A percentile compares a stretch with the other conserved stretches of the same genome.
Evolutionary conservation across 2,797 vertebrate species (phyloP).

Genomic region (Spinibarbus caldwelli): DNA sequence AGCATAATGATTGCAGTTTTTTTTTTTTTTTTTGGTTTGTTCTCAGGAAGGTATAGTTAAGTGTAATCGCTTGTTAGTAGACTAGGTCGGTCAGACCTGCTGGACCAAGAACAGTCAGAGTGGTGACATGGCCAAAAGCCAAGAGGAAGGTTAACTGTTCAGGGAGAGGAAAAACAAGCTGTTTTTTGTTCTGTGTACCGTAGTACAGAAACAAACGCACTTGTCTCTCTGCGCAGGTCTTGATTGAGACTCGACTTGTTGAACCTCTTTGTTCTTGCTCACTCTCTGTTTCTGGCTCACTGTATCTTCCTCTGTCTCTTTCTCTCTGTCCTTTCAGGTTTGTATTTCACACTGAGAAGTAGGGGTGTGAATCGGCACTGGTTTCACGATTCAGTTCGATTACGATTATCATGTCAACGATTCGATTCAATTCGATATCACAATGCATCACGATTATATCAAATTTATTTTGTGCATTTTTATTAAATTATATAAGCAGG

Average conservation of each 20-base stretch:
- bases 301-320: conserved; percentile 23
- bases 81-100: conserved; percentile 66
- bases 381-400: no score
- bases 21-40: background rate
- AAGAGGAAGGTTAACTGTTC: conserved; percentile 76
- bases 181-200: conserved; percentile 62
- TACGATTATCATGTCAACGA: no score
- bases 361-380: no score
- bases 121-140: conserved; percentile 69
- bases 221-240: conserved; percentile 16
- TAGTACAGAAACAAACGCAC: conserved; percentile 16
- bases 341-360: background rate
- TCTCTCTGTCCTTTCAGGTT: conserved; percentile 30
- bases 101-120: conserved; percentile 70
- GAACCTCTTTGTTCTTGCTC: background rate
- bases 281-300: background rate
- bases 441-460: no score
- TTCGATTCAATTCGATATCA: no score
- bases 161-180: conserved; percentile 65
- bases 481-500: no score
- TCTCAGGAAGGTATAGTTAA: conserved; percentile 53
- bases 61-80: conserved; percentile 57
- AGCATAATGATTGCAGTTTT: conserved; percentile 46
- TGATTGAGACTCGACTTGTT: conserved; percentile 5
- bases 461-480: no score